A percentile compares a stretch with the other conserved stretches of the same genome.
These are phyloP conservation scores for Plebejus melissa DNA, from an alignment of 2,888 invertebrate genomes.

Conservation along the genomic window DNA sequence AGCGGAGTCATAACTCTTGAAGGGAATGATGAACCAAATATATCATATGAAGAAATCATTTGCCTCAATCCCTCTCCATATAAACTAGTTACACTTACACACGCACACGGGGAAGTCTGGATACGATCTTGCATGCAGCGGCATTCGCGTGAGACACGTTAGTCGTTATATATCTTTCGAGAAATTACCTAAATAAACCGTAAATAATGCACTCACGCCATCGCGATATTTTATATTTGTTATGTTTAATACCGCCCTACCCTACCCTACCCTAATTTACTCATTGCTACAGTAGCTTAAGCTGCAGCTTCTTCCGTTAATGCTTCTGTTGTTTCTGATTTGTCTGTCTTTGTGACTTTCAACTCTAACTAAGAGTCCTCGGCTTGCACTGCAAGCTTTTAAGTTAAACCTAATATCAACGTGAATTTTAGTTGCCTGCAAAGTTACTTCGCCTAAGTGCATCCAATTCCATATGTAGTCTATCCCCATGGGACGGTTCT, in stretches of 20 bases:
- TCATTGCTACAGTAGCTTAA: not conserved
- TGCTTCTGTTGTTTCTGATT: too few relatives aligned
- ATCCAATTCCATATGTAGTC: conserved; percentile 25
- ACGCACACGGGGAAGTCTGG: conserved; percentile 7
- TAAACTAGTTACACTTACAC: not conserved
- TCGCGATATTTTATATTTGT: conserved; percentile 20
- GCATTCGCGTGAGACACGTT: conserved; percentile 35
- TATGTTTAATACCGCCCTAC: not conserved
- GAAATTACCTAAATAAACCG: too few relatives aligned
- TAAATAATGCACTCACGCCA: conserved; percentile 26
- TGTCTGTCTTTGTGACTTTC: too few relatives aligned
- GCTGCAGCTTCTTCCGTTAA: too few relatives aligned
- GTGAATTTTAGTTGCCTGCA: not conserved
- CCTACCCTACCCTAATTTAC: not conserved
- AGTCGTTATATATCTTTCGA: conserved; percentile 32
- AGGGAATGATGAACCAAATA: not conserved
- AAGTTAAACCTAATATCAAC: not conserved
- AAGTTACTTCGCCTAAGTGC: not conserved
- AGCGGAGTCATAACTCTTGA: not conserved
- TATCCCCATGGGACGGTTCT: conserved; percentile 32
- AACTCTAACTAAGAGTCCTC: too few relatives aligned
- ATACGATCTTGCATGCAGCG: conserved; percentile 14
- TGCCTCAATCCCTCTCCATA: not conserved
- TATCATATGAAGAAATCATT: not conserved
- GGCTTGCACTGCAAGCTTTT: not conserved